Conservation (phyloP, 2,888 invertebrate genomes). For the Notodonta ziczac region DNA sequence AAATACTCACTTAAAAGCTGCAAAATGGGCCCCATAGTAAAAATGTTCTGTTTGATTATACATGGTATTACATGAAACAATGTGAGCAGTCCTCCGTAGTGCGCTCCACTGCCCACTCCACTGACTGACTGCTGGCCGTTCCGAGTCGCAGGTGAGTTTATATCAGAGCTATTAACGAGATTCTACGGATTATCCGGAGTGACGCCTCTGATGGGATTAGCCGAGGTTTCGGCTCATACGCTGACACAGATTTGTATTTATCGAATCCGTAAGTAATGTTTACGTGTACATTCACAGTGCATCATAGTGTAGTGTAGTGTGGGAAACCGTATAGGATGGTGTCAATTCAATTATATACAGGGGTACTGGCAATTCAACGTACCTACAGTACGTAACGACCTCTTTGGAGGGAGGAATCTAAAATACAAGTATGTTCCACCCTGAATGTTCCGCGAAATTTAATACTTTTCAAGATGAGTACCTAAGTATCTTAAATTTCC, state of each 20-base stretch:
- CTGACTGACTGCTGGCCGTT: constrained; percentile 76
- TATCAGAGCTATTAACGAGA: constrained; percentile 70
- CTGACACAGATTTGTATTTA: constrained; percentile 69
- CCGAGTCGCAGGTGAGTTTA: constrained; percentile 51
- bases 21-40: constrained; percentile 70
- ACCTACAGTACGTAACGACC: too few species aligned
- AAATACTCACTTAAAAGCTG: constrained; percentile 67
- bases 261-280: constrained; percentile 38
- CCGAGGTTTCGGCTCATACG: constrained; percentile 58
- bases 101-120: constrained; percentile 63
- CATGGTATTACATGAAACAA: constrained; percentile 51
- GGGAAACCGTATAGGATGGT: constrained; percentile 31
- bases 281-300: constrained; percentile 10
- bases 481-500: too few species aligned
- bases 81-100: constrained; percentile 81
- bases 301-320: constrained; percentile 13
- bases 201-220: constrained; percentile 77
- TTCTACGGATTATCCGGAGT: constrained; percentile 69
- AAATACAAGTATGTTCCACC: too few species aligned
- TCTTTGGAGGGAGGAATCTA: too few species aligned
- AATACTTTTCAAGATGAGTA: too few species aligned
- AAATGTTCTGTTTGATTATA: constrained; percentile 66
- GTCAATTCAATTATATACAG: neutral
- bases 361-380: too few species aligned
- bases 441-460: too few species aligned